Conservation (phyloP, 2,113 vertebrate species). For the Hyperopisus bebe region DNA sequence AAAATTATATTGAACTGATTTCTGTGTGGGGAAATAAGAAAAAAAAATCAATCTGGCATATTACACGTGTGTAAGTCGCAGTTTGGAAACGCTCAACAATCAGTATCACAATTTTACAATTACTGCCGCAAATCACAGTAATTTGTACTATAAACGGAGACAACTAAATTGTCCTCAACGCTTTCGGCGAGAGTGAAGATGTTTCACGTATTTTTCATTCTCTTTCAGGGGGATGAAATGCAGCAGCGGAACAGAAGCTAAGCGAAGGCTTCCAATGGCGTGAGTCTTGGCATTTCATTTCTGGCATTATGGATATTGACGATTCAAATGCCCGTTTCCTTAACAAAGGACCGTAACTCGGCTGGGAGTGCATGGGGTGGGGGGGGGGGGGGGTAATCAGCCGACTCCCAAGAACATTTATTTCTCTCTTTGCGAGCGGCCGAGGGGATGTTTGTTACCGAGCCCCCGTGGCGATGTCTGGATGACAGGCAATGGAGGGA, state of each 20-base stretch:
- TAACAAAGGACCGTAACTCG: constrained; percentile 51
- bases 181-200: constrained; percentile 10
- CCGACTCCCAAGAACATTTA: constrained; percentile 46
- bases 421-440: constrained; percentile 44
- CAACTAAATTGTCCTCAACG: constrained; percentile 11
- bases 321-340: constrained; percentile 63
- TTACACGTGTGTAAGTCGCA: background rate
- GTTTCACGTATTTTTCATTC: constrained; percentile 6
- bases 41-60: constrained; percentile 16
- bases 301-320: constrained; percentile 47
- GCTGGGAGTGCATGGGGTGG: constrained; percentile 31
- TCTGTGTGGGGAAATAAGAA: background rate
- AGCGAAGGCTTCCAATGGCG: constrained; percentile 46
- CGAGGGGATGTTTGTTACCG: constrained; percentile 28
- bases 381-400: constrained; percentile 45
- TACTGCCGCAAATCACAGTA: constrained; percentile 19
- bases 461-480: constrained; percentile 16
- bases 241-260: background rate
- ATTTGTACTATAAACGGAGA: constrained; percentile 6
- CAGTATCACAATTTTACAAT: constrained; percentile 12
- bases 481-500: constrained; percentile 11
- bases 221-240: background rate
- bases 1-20: constrained; percentile 9
- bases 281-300: constrained; percentile 47
- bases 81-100: constrained; percentile 15